phyloP scores from a whole-genome alignment of 2,113 vertebrate species.

The Leiothrix lutea region DNA sequence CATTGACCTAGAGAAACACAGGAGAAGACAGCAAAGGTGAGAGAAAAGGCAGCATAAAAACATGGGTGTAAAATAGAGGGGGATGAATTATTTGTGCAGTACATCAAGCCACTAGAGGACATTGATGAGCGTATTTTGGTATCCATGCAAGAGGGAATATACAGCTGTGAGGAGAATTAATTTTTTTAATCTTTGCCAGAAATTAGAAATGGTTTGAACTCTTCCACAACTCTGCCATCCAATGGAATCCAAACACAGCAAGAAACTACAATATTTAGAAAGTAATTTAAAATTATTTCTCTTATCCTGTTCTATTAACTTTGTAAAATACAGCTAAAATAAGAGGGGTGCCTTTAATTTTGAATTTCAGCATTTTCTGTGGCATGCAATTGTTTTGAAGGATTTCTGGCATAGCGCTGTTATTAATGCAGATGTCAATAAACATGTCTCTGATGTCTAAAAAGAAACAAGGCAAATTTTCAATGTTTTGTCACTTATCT shows the following conservation, averaged over 20 bases:
- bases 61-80: not conserved
- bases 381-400: not conserved
- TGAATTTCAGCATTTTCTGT: not conserved
- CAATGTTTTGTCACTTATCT: conserved; percentile 24
- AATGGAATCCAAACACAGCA: not conserved
- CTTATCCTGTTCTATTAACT: not conserved
- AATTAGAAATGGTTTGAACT: not conserved
- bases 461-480: conserved; percentile 20
- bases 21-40: not conserved
- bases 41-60: not conserved
- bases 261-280: not conserved
- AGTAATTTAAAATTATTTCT: not conserved
- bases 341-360: not conserved
- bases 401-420: not conserved
- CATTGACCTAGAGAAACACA: conserved; percentile 84
- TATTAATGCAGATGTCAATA: conserved; percentile 44
- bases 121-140: not conserved
- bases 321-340: not conserved
- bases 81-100: not conserved
- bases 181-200: not conserved
- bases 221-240: not conserved
- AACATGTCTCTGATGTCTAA: not conserved
- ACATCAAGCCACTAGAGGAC: not conserved
- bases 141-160: not conserved
- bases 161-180: not conserved